Evolutionary conservation across 2,797 vertebrate species (phyloP), one percentile per base, ranked within the genome.

Genomic region (Heteromormyrus szaboi): DNA sequence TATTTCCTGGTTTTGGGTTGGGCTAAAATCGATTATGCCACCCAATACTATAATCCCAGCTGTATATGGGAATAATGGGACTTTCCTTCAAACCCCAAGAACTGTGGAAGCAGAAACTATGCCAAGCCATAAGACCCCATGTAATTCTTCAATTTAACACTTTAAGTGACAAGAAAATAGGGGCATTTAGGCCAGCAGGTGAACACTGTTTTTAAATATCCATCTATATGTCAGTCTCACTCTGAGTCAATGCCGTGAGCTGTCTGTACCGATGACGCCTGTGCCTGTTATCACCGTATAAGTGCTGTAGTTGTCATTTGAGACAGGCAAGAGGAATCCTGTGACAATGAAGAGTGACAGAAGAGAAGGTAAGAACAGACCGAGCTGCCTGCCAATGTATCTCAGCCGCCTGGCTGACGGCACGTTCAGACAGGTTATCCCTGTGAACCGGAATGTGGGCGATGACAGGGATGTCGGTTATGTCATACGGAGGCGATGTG

Each of bases 401-500:
- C 53, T 54, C 29, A 22, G 33, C 5, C 44, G 53, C n/a, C 88
- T 33, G 76, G 81, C 14, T 65, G 79, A 62, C 2, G 41, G 51
- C 87, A 83, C 33, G 51, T 46, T 25, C 33, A 6, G 29, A 4
- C 37, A 17, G 72, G 72, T 46, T 81, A 19, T 54, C 17, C 3
- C 87, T 81, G 72, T 37, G 17, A 76, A 37, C 88, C 5, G 79
- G 88, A 84, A 88, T 53, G 53, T 54, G 76, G 56, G 79, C 44
- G 79, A 84, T 48, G 53, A 88, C 88, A 88, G 51, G n/a, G 37
- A 84, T 62, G 88, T 79, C 11, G 79, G 46, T 88, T 54, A 84
- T 62, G 51, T 83, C 76, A 84, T 76, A 84, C 4, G 51, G 41
- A 17, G 53, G 88, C 76, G 56, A 88, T 84, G 88, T 17, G n/a